Evolutionary conservation across 2,888 invertebrate genomes (phyloP), one percentile per base, ranked within the genome.

Genomic region (Athrips mouffetella): DNA sequence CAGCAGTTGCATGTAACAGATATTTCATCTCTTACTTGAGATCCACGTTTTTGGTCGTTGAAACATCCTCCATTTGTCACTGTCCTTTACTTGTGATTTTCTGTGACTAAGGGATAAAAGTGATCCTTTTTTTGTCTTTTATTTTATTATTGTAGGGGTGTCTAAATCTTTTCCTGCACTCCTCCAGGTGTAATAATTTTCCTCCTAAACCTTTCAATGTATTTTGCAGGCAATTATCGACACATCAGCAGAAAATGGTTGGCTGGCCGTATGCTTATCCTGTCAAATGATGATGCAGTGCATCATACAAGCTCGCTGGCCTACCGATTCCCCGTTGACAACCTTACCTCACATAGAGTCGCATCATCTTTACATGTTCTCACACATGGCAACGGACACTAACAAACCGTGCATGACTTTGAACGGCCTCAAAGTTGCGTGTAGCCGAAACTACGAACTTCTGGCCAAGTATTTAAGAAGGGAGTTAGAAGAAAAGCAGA

Each of bases 281-380:
- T 89, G 95, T 49, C 94, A 96, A 60, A 90, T 92, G 56, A 62
- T 96, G 7, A 92, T 98, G 88, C 99, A 99, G 83, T 94, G 96
- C 91, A 89, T 98, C 10, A 91, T 98, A 3, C 98, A 98, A 89
- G 98, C 95, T 0, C 90, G 95, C 35, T 97, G 97, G 96, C 89
- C 93, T n/a, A 85, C 91, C 31, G 93, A 94, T 63, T 91, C 92
- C 0, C 92, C 93, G 7, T 86, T 97, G 0, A 87, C 94, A 0
- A 94, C 92, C 0, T 86, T 98, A 10, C 98, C 98, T 0, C 90
- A 94, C 63, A 80, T 97, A 0, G 93, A 92, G 45, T 82, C 90
- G 0, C 90, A 91, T 29, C 92, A 92, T 63, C 73, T 93, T 0
- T 85, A 90, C 54, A 72, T 90, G 47, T 92, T 95, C 65, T 66